Evolutionary conservation across 2,888 invertebrate species (phyloP), one percentile per base, ranked within the genome.

Genomic region (Oasisia sp.): DNA sequence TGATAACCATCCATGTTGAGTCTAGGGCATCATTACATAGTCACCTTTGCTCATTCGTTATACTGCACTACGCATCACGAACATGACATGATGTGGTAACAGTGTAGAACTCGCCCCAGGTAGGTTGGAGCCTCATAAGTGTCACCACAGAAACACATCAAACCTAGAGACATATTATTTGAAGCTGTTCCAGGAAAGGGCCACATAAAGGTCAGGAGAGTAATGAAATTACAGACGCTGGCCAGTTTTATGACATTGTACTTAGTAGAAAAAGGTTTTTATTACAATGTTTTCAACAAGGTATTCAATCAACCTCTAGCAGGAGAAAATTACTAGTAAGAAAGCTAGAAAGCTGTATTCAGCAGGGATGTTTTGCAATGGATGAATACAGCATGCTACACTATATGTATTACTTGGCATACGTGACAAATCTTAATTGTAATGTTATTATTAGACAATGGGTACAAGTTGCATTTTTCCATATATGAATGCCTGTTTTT

Each of bases 191-290:
- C 74, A 74, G 74, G 74, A 74, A 74, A 74, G 74, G 14, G 74
- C 74, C 74, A 74, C 74, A 74, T 74, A 74, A 74, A 74, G 74
- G 74, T 74, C 74, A 74, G 27, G 19, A 74, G 74, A 74, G 74
- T 74, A 74, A 74, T 74, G 74, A 74, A 74, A 74, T 74, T 74
- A 74, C 74, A 74, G 74, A 74, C 74, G 27, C 74, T 74, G 74
- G 74, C 19, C 74, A 74, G 27, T 19, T 74, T 74, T 74, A 74
- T 74, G 74, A 19, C 74, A 74, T 74, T 74, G 74, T 74, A 74
- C 74, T 74, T 74, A 27, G 74, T 19, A 27, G 74, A 74, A 74
- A 74, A 74, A 74, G 74, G 27, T 9, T 74, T 74, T 74, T 74
- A 74, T 74, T 74, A 74, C 19, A 74, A 74, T 74, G 74, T 74